Conservation (phyloP, 2,797 vertebrate species). For the Hippopotamyrus pictus region DNA sequence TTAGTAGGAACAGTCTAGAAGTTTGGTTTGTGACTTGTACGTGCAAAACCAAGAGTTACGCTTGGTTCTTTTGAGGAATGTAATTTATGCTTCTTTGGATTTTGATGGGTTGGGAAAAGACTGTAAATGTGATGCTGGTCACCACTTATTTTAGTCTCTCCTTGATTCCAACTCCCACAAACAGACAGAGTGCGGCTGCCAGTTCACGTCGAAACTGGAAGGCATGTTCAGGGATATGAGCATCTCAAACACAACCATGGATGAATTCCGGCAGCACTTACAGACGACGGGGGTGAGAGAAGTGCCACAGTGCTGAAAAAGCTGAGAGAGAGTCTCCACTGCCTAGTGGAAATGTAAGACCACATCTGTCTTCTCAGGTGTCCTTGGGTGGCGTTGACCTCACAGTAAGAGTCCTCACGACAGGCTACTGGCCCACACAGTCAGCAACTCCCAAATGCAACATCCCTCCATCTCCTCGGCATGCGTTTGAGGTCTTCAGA, state of each 20-base stretch:
- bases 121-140: not conserved
- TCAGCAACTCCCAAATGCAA: slow-evolving; percentile 97
- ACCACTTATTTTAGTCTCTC: not conserved
- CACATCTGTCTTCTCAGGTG: slow-evolving; percentile 59
- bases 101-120: not conserved
- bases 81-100: not conserved
- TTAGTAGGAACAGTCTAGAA: slow-evolving; percentile 38
- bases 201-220: slow-evolving; percentile 95
- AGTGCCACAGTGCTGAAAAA: slow-evolving; percentile 6
- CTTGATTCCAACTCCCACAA: not conserved
- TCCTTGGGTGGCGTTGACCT: slow-evolving; percentile 94
- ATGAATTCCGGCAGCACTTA: slow-evolving; percentile 93
- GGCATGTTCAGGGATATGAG: slow-evolving; percentile 98
- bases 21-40: not conserved
- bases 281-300: slow-evolving; percentile 77
- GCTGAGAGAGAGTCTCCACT: not conserved
- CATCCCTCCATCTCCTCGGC: slow-evolving; percentile 90
- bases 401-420: slow-evolving; percentile 91
- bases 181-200: slow-evolving; percentile 92
- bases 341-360: not conserved
- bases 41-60: not conserved
- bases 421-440: slow-evolving; percentile 96
- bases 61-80: not conserved
- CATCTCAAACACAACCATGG: slow-evolving; percentile 98
- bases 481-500: slow-evolving; percentile 97